These are phyloP conservation scores for Sebastes matsubarae DNA, from an alignment of 2,797 vertebrate genomes.

Conservation along the genomic window DNA sequence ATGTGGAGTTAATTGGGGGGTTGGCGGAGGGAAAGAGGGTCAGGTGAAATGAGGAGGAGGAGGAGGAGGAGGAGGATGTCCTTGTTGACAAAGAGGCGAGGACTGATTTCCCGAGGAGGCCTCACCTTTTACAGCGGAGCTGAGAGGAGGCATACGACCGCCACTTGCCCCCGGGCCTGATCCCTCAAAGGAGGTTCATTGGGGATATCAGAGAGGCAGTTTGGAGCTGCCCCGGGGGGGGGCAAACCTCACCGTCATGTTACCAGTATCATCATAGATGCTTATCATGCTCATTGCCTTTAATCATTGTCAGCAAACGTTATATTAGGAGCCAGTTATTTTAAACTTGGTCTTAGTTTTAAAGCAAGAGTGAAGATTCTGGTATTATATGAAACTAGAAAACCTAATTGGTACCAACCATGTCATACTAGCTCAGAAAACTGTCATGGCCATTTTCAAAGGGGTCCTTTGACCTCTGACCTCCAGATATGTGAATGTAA, in stretches of 20 bases:
- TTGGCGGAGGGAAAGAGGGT: slow-evolving; percentile 10
- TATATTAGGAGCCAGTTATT: slow-evolving; percentile 23
- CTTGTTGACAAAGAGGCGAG: slow-evolving; percentile 73
- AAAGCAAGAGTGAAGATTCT: no score
- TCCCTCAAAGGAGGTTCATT: slow-evolving; percentile 44
- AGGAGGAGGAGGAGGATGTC: slow-evolving; percentile 63
- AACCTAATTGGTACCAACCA: no score
- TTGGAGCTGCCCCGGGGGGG: slow-evolving; percentile 13
- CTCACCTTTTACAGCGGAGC: slow-evolving; percentile 32
- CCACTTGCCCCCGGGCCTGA: slow-evolving; percentile 26
- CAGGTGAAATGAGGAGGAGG: slow-evolving; percentile 37
- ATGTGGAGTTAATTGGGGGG: slow-evolving; percentile 66
- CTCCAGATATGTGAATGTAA: no score
- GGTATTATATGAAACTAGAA: no score
- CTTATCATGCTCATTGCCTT: slow-evolving; percentile 59
- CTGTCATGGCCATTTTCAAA: no score
- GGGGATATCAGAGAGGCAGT: slow-evolving; percentile 56
- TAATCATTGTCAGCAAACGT: slow-evolving; percentile 41
- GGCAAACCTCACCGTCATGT: not conserved
- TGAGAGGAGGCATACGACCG: slow-evolving; percentile 5
- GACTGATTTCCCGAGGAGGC: slow-evolving; percentile 60
- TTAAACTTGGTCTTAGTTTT: not conserved
- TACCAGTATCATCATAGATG: slow-evolving; percentile 54
- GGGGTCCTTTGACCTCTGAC: no score
- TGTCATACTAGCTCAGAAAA: no score